Percentiles rank a stretch among this genome's conserved stretches.
Evolutionary conservation across 2,113 vertebrate species (phyloP).

Genomic region (Mola mola): DNA sequence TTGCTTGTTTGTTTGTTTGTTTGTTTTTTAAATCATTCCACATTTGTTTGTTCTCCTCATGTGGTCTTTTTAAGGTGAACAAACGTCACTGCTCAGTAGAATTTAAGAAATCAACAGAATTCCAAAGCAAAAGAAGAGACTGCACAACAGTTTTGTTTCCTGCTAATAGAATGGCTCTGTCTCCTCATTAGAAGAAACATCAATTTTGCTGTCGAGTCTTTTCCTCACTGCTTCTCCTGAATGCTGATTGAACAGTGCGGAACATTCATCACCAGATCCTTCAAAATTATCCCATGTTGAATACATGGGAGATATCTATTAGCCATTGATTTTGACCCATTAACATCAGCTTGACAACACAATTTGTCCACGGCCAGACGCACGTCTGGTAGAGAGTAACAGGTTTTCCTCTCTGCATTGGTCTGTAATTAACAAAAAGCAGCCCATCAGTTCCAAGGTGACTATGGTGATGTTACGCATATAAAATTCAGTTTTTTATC

Average conservation of each 20-base stretch:
- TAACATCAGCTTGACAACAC: constrained; percentile 16
- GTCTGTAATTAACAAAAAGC: constrained; percentile 26
- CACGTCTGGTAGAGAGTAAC: constrained; percentile 1
- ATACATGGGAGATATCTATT: constrained; percentile 20
- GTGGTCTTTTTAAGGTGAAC: no score
- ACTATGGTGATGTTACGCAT: constrained; percentile 9
- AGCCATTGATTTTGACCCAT: constrained; percentile 30
- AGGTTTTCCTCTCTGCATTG: neutral
- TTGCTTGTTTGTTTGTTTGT: no score
- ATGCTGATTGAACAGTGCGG: constrained; percentile 23
- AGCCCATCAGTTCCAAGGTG: no score
- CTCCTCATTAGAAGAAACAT: no score
- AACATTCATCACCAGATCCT: constrained; percentile 26
- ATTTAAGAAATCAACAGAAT: no score
- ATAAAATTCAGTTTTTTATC: constrained; percentile 17
- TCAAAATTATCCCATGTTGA: constrained; percentile 29
- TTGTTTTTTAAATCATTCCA: no score
- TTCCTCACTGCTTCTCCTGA: neutral
- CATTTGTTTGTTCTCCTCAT: no score
- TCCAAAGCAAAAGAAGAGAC: neutral
- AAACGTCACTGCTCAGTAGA: no score
- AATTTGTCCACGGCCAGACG: neutral
- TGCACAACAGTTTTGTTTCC: no score
- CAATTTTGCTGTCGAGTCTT: constrained; percentile 4
- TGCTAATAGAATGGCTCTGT: no score